phyloP scores from a whole-genome alignment of 1,140 invertebrate species.

The Trachymyrmex septentrionalis region DNA sequence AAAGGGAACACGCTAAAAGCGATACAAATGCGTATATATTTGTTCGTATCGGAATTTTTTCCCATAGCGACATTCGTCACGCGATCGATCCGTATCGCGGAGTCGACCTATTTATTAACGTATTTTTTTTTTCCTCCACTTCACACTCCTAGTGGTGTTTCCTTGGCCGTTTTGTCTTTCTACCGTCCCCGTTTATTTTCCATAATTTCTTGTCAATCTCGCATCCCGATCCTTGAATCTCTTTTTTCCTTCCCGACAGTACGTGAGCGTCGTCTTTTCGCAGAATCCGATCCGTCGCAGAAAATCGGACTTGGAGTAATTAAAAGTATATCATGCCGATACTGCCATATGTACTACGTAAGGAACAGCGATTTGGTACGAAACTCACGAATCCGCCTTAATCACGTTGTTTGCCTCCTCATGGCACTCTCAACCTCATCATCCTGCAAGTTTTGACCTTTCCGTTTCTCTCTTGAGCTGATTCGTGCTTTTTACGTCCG shows the following conservation, averaged over 20 bases:
- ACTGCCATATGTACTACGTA: conserved; percentile 82
- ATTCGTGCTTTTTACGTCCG: conserved; percentile 26
- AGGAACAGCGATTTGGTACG: conserved; percentile 78
- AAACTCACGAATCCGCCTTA: conserved; percentile 73
- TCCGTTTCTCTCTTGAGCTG: background rate
- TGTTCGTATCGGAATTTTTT: conserved; percentile 18
- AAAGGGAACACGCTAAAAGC: conserved; percentile 50
- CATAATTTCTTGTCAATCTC: background rate
- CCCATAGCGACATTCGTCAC: background rate
- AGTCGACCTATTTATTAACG: conserved; percentile 27
- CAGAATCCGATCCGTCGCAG: conserved; percentile 62
- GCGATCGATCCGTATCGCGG: conserved; percentile 10
- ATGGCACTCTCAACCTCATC: background rate
- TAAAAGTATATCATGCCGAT: conserved; percentile 79
- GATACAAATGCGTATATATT: conserved; percentile 37
- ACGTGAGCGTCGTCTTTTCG: conserved; percentile 45
- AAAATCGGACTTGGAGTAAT: conserved; percentile 56
- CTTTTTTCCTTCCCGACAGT: background rate
- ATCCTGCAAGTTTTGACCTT: background rate
- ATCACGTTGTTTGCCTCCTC: conserved; percentile 45
- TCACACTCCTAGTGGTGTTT: background rate
- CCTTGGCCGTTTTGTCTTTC: background rate
- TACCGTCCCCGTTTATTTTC: conserved; percentile 15
- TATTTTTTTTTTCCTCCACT: background rate
- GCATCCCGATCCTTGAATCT: background rate